These are phyloP conservation scores for Pelodytes ibericus DNA, from an alignment of 2,797 vertebrate genomes.

Conservation along the genomic window DNA sequence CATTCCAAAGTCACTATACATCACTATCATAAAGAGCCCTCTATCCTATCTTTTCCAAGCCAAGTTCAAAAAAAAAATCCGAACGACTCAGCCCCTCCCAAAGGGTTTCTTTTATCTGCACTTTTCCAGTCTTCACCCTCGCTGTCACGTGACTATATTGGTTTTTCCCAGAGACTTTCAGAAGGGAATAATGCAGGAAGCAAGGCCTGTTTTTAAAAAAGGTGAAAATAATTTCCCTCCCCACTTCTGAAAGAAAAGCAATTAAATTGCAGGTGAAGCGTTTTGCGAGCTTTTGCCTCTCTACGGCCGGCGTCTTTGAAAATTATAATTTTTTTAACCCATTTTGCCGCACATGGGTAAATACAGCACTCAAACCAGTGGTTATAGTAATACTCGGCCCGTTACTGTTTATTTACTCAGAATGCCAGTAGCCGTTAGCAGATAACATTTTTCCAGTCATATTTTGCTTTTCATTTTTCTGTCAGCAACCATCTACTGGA, in stretches of 20 bases:
- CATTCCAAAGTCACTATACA: background rate
- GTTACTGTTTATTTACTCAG: no score
- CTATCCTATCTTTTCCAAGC: background rate
- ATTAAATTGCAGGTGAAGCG: no score
- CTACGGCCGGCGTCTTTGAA: no score
- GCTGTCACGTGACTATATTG: background rate
- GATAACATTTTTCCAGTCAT: no score
- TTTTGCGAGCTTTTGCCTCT: no score
- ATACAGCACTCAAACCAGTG: no score
- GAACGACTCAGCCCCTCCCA: conserved; percentile 7
- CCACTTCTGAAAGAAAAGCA: background rate
- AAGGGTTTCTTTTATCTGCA: conserved; percentile 25
- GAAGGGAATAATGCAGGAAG: background rate
- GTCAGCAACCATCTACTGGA: no score
- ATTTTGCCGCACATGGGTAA: no score
- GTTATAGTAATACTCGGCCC: no score
- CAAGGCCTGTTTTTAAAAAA: background rate
- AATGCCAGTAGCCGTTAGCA: no score
- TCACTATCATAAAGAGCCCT: background rate
- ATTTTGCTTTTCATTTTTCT: no score
- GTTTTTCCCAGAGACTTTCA: background rate
- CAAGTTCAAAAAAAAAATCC: background rate
- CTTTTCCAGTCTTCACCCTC: conserved; percentile 3
- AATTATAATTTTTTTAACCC: no score
- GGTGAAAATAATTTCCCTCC: background rate